Conservation (phyloP, 2,888 invertebrate species). For the Cantharis rufa region DNA sequence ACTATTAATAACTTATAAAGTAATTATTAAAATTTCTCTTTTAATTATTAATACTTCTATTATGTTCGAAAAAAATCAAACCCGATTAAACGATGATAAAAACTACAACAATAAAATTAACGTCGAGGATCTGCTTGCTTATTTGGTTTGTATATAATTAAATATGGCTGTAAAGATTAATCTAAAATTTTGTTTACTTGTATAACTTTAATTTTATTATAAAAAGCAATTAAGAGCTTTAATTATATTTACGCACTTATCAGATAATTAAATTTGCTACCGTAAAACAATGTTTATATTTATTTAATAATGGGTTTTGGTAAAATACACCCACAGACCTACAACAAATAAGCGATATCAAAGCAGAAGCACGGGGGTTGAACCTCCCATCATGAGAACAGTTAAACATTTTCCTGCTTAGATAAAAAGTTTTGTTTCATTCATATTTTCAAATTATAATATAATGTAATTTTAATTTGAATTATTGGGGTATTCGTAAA, state of each 20-base stretch:
- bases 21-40: constrained; percentile 3
- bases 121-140: not conserved
- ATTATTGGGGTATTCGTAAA: too few relatives aligned
- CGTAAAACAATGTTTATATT: not conserved
- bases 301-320: not conserved
- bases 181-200: not conserved
- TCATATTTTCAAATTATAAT: too few relatives aligned
- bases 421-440: too few relatives aligned
- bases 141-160: not conserved
- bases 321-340: not conserved
- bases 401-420: not conserved
- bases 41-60: not conserved
- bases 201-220: not conserved
- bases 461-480: too few relatives aligned
- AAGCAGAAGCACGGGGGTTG: not conserved
- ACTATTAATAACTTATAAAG: constrained; percentile 2
- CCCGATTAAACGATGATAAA: not conserved
- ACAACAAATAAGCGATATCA: not conserved
- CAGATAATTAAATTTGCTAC: not conserved
- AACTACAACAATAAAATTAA: not conserved
- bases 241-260: not conserved
- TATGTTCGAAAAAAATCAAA: not conserved
- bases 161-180: not conserved
- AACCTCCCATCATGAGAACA: not conserved
- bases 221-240: not conserved